phyloP scores from a whole-genome alignment of 2,797 vertebrate species.

The Percopsis omiscomaycus region DNA sequence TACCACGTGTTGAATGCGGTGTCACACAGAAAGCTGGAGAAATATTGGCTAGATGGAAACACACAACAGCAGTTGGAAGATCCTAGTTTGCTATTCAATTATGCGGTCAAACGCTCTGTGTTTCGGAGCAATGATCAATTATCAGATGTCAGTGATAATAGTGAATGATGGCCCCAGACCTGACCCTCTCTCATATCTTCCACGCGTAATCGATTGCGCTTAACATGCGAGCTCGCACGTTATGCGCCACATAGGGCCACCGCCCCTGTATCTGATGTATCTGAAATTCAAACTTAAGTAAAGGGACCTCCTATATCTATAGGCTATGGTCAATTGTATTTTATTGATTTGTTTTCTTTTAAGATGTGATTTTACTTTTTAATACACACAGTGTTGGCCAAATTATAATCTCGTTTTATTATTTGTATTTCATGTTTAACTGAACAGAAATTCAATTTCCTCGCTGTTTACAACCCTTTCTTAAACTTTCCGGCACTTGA shows the following conservation, averaged over 20 bases:
- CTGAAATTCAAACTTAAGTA: conserved; percentile 1
- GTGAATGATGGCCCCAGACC: conserved; percentile 71
- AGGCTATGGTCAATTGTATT: too few species aligned
- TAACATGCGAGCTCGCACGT: conserved; percentile 46
- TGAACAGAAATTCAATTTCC: conserved; percentile 1
- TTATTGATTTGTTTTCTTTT: too few species aligned
- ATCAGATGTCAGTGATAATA: conserved; percentile 81
- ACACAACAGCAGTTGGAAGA: conserved; percentile 50
- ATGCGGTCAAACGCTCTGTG: conserved; percentile 77
- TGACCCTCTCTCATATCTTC: conserved; percentile 48
- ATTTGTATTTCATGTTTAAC: conserved; percentile 35
- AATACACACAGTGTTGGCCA: too few species aligned
- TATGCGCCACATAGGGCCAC: conserved; percentile 27
- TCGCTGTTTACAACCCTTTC: too few species aligned
- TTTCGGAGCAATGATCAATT: conserved; percentile 83
- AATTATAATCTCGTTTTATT: too few species aligned
- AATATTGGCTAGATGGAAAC: conserved; percentile 51
- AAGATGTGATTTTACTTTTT: too few species aligned
- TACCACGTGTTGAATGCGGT: conserved; percentile 77
- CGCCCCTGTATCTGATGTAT: conserved; percentile 37
- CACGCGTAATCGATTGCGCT: conserved; percentile 45
- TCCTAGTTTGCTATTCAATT: conserved; percentile 77
- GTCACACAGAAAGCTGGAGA: conserved; percentile 44
- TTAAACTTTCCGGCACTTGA: conserved; percentile 37
- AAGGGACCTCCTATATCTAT: neutral